Evolutionary conservation across 2,888 invertebrate species (phyloP).

Genomic region (Ectobius pallidus): DNA sequence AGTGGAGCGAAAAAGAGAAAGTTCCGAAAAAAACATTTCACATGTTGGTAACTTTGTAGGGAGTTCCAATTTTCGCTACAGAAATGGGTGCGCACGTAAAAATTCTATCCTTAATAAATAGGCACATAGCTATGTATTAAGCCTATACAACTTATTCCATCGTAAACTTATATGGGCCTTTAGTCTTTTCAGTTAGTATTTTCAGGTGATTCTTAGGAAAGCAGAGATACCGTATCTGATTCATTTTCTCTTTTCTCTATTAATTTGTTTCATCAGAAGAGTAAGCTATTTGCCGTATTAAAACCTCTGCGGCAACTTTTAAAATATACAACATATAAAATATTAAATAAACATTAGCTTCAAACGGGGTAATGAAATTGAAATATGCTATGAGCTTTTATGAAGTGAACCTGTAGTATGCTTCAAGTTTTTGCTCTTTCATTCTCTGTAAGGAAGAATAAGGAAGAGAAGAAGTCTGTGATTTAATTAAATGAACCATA

Average conservation of each 20-base stretch:
- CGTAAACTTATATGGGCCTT: no score
- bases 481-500: conserved; percentile 48
- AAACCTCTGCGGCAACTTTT: conserved; percentile 7
- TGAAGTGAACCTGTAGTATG: background rate
- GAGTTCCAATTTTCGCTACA: no score
- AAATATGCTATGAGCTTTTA: conserved; percentile 9
- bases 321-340: conserved; percentile 18
- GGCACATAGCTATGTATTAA: no score
- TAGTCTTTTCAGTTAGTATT: no score
- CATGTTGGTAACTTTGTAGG: no score
- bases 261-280: background rate
- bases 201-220: no score
- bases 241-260: background rate
- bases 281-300: conserved; percentile 12
- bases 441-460: conserved; percentile 11
- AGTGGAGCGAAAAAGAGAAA: no score
- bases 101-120: no score
- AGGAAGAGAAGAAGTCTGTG: conserved; percentile 18
- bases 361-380: conserved; percentile 23
- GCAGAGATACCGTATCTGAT: no score
- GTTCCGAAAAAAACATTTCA: no score
- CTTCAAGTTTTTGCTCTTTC: conserved; percentile 24
- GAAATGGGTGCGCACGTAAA: no score
- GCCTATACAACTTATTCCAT: no score
- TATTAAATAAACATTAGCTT: conserved; percentile 13